These are phyloP conservation scores for Plagodis dolabraria DNA, from an alignment of 2,888 invertebrate genomes.

Conservation along the genomic window DNA sequence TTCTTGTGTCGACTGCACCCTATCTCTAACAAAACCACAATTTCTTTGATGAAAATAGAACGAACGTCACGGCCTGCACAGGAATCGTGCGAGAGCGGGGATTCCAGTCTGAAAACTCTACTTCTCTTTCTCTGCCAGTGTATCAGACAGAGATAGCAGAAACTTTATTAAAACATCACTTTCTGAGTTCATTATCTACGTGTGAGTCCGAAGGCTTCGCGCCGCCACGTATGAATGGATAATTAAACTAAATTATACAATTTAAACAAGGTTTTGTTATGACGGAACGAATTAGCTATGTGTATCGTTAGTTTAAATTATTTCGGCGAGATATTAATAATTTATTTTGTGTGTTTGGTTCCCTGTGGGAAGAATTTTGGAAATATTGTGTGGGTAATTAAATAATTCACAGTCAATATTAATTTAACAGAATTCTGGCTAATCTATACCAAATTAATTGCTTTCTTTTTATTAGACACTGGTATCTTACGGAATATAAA, in stretches of 20 bases:
- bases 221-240: conserved; percentile 56
- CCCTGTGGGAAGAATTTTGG: background rate
- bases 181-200: conserved; percentile 70
- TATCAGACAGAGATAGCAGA: conserved; percentile 48
- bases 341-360: conserved; percentile 9
- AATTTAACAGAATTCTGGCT: too few relatives aligned
- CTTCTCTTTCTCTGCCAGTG: conserved; percentile 35
- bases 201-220: conserved; percentile 70
- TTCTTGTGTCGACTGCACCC: conserved; percentile 8
- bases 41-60: conserved; percentile 65
- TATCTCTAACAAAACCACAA: conserved; percentile 49
- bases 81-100: conserved; percentile 42
- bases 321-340: conserved; percentile 28
- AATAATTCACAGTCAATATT: background rate
- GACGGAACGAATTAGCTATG: conserved; percentile 44
- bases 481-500: too few relatives aligned
- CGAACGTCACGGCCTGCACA: conserved; percentile 61
- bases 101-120: conserved; percentile 50
- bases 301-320: conserved; percentile 44
- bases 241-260: conserved; percentile 69
- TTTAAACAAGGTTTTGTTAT: conserved; percentile 62
- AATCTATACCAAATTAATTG: too few relatives aligned
- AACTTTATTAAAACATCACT: conserved; percentile 71
- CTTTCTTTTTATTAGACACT: too few relatives aligned
- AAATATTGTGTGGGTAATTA: background rate